Conservation (phyloP, 2,797 vertebrate genomes). For the Tokudaia tokunoshimensis region DNA sequence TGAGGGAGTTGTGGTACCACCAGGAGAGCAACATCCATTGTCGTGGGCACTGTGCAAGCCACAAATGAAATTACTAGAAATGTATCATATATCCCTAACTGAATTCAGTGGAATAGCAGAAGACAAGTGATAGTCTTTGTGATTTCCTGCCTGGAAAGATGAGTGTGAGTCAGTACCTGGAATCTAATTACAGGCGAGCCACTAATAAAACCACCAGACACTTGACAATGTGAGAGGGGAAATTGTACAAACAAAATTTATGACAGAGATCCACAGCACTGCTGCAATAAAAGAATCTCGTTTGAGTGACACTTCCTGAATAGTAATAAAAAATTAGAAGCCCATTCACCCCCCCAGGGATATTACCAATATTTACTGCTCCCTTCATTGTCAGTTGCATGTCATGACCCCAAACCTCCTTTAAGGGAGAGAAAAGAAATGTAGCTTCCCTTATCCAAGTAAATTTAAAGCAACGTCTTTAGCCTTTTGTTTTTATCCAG, state of each 20-base stretch:
- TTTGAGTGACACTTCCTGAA: slow-evolving; percentile 86
- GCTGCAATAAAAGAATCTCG: slow-evolving; percentile 85
- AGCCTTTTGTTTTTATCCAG: slow-evolving; percentile 60
- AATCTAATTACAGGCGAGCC: slow-evolving; percentile 81
- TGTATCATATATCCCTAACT: slow-evolving; percentile 63
- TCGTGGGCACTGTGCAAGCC: slow-evolving; percentile 53
- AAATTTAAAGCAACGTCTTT: slow-evolving; percentile 78
- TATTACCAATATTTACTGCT: slow-evolving; percentile 87
- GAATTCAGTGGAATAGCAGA: slow-evolving; percentile 72
- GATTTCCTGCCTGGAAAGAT: slow-evolving; percentile 77
- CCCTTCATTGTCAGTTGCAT: slow-evolving; percentile 82
- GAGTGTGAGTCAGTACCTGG: slow-evolving; percentile 70
- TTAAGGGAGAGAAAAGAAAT: slow-evolving; percentile 70
- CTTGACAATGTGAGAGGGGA: slow-evolving; percentile 83
- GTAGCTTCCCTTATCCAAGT: slow-evolving; percentile 65
- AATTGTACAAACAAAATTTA: slow-evolving; percentile 85
- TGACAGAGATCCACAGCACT: slow-evolving; percentile 86
- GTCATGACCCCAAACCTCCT: slow-evolving; percentile 72
- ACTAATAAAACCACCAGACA: slow-evolving; percentile 82
- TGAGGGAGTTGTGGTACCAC: slow-evolving; percentile 34
- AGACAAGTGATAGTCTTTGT: slow-evolving; percentile 74
- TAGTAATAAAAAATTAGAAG: slow-evolving; percentile 89
- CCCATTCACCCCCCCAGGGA: slow-evolving; percentile 78
- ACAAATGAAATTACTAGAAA: slow-evolving; percentile 64
- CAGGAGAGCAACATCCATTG: slow-evolving; percentile 55